Percentiles rank a stretch among this genome's conserved stretches.
These are phyloP conservation scores for Dryocosmus kuriphilus DNA, from an alignment of 2,888 invertebrate genomes.

Conservation along the genomic window DNA sequence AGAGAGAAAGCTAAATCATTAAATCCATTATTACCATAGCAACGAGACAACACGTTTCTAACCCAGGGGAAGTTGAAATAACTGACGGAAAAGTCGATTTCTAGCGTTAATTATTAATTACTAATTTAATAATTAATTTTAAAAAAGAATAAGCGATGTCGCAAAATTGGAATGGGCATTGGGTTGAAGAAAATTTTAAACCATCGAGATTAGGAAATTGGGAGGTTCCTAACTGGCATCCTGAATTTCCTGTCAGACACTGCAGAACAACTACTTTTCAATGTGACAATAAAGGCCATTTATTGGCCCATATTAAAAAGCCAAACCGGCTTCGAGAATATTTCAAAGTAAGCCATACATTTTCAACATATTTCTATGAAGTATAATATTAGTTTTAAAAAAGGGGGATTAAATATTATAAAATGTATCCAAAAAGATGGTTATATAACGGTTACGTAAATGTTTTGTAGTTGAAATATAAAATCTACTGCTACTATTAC, in stretches of 20 bases:
- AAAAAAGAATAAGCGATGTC: slow-evolving; percentile 59
- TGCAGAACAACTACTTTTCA: slow-evolving; percentile 62
- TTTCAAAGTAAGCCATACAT: slow-evolving; percentile 60
- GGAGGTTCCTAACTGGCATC: slow-evolving; percentile 69
- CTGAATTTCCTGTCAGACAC: slow-evolving; percentile 63
- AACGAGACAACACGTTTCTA: slow-evolving; percentile 43
- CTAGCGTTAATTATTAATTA: not conserved
- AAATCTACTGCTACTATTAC: not conserved
- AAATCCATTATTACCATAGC: slow-evolving; percentile 41
- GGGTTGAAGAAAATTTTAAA: slow-evolving; percentile 64
- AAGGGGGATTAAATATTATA: too few relatives aligned
- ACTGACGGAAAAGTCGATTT: not conserved
- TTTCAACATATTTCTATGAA: not conserved
- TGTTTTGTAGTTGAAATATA: not conserved
- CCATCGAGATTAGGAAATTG: slow-evolving; percentile 66
- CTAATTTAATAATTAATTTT: not conserved
- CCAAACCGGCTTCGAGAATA: slow-evolving; percentile 59
- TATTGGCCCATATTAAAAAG: slow-evolving; percentile 58
- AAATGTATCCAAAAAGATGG: too few relatives aligned
- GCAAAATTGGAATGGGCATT: slow-evolving; percentile 67
- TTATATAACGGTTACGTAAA: not conserved
- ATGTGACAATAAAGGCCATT: slow-evolving; percentile 62
- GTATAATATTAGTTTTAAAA: too few relatives aligned
- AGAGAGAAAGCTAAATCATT: not conserved
- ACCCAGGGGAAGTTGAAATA: slow-evolving; percentile 19